Conservation (phyloP, 1,140 invertebrate species). For the Latrodectus geometricus region DNA sequence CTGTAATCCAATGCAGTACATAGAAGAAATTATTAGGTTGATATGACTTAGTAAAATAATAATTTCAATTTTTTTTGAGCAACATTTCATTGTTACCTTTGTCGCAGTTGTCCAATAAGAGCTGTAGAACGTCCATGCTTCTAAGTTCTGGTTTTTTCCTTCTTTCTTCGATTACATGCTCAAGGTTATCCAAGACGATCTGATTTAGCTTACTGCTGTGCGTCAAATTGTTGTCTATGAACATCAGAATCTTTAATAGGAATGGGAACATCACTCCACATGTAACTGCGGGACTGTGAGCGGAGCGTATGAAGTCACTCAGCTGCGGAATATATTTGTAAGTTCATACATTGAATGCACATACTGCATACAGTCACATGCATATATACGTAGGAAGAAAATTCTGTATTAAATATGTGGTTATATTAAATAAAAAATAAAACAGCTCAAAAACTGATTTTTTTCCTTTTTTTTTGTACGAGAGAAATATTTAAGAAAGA, state of each 20-base stretch:
- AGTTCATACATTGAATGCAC: too few relatives aligned
- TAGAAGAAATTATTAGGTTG: too few relatives aligned
- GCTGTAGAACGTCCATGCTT: conserved; percentile 63
- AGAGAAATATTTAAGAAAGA: too few relatives aligned
- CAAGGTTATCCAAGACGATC: conserved; percentile 66
- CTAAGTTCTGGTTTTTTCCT: conserved; percentile 55
- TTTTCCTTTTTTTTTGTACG: too few relatives aligned
- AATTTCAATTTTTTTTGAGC: too few relatives aligned
- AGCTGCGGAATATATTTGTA: conserved; percentile 46
- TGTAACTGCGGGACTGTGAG: conserved; percentile 66
- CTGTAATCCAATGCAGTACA: too few relatives aligned
- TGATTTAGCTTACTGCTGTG: conserved; percentile 67
- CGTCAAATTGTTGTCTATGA: conserved; percentile 66
- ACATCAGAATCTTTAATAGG: conserved; percentile 64
- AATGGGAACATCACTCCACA: conserved; percentile 67
- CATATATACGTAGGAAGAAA: too few relatives aligned
- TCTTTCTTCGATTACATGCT: conserved; percentile 65
- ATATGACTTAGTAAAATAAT: too few relatives aligned
- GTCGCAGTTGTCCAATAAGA: conserved; percentile 59
- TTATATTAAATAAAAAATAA: too few relatives aligned
- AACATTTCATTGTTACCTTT: background rate
- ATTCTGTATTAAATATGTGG: too few relatives aligned
- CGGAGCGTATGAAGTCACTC: conserved; percentile 68
- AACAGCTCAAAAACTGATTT: too few relatives aligned
- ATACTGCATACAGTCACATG: too few relatives aligned